Evolutionary conservation across 2,888 invertebrate species (phyloP), one percentile per base, ranked within the genome.

Genomic region (Erebia aethiops): DNA sequence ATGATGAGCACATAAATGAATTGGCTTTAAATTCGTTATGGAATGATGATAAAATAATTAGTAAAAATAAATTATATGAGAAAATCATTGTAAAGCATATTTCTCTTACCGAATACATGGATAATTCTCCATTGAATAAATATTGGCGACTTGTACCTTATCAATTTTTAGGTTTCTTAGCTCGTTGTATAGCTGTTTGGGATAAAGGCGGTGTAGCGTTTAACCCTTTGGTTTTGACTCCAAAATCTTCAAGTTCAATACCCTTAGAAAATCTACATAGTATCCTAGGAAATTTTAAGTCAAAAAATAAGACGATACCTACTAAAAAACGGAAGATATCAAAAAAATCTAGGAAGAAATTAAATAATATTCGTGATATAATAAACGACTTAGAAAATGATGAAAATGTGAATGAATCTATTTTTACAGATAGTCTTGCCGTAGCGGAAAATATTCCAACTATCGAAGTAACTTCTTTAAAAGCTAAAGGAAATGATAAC

Each of bases 331-430:
- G 57, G 10, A 61, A 65, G 71, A 70, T 26, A 2, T 13, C n/a
- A 58, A 62, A 66, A 77, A 80, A 73, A 68, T 72, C 70, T 77
- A 84, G 81, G 74, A 81, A 80, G 71, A 86, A 78, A 79, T 77
- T 85, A 0, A 89, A 92, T 80, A 93, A 92, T 75, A 92, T 93
- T 76, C 84, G 82, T 61, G 92, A 93, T 75, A 87, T 93, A 69
- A 91, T 93, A 71, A 81, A 90, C 73, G 85, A 83, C 61, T 76
- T 92, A 69, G 86, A 91, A 76, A 79, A 74, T 57, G 82, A 85
- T 10, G 78, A 81, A 10, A 26, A 57, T 26, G 77, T 69, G 51
- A 67, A 75, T 35, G 72, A 81, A 69, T 77, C 76, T 70, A 71
- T 76, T 51, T 73, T 81, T 5, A 78, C 84, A 73, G 77, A 84